Conservation (phyloP, 2,888 invertebrate species). For the Drosophila trichaetosa region DNA sequence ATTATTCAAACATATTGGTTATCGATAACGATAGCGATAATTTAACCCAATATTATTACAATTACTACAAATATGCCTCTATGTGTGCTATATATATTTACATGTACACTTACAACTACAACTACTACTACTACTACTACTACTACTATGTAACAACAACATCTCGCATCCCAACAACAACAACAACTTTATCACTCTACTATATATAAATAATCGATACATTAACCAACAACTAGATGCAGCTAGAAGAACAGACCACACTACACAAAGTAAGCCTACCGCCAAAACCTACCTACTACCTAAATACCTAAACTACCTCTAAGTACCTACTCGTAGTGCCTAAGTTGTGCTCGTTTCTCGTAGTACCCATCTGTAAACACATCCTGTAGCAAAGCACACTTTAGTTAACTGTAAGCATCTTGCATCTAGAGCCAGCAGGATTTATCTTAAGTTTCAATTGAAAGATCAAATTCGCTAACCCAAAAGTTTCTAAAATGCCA, state of each 20-base stretch:
- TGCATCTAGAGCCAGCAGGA: constrained; percentile 53
- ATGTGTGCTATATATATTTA: constrained; percentile 78
- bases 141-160: constrained; percentile 43
- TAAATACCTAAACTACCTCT: constrained; percentile 31
- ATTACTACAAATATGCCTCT: constrained; percentile 58
- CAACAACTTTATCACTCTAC: constrained; percentile 56
- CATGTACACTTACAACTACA: constrained; percentile 69
- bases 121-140: constrained; percentile 45
- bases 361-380: constrained; percentile 26
- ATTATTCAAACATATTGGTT: constrained; percentile 38
- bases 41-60: constrained; percentile 38
- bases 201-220: constrained; percentile 65
- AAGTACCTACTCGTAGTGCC: constrained; percentile 31
- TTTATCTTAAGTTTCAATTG: constrained; percentile 3
- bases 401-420: constrained; percentile 10
- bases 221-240: constrained; percentile 80
- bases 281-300: constrained; percentile 45
- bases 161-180: constrained; percentile 71
- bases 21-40: constrained; percentile 42
- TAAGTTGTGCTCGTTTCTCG: constrained; percentile 40
- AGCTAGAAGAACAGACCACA: constrained; percentile 84
- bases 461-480: not conserved
- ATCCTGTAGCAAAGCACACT: constrained; percentile 19
- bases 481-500: constrained; percentile 22
- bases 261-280: constrained; percentile 83